Evolutionary conservation across 2,888 invertebrate species (phyloP), one percentile per base, ranked within the genome.

Genomic region (Dione juno): DNA sequence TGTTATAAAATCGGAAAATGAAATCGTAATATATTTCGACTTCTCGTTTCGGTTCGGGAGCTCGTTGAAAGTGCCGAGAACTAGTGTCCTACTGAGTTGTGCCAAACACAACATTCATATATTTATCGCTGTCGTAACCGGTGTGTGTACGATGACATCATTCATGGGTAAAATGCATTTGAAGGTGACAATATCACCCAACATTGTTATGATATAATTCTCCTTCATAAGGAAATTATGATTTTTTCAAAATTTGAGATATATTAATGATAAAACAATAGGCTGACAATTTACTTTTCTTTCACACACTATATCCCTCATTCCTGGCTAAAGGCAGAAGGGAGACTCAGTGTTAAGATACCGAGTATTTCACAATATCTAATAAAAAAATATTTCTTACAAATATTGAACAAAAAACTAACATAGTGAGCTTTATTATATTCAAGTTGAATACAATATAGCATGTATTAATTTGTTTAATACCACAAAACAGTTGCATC

Each of bases 111-210:
- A 80, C 78, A 78, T 81, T 73, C 69, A 74, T 82, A 82, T 89
- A 90, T 89, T 88, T 88, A 88, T 72, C 79, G 75, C 78, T 90
- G 85, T 85, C 85, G 88, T 85, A 90, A 89, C 81, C 75, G 73
- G 68, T 77, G 72, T 76, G 77, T 77, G 72, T 75, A 77, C 63
- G 76, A 81, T 92, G 90, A 91, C 88, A 88, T 91, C 90, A 91
- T 78, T 78, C 53, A 79, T 82, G 79, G 79, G 81, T 80, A 84
- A 85, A 84, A 81, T 77, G 73, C 72, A 75, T 58, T 45, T 67
- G 50, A 50, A 59, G 70, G 45, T 74, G 70, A 72, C 58, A 66
- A 61, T 65, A 64, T 72, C 19, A 64, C n/a, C 37, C 35, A 45
- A 6, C 13, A 21, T 45, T 6, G 19, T 50, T 48, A 19, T 50